Evolutionary conservation across 2,797 vertebrate species (phyloP).

Genomic region (Sebastes minor): DNA sequence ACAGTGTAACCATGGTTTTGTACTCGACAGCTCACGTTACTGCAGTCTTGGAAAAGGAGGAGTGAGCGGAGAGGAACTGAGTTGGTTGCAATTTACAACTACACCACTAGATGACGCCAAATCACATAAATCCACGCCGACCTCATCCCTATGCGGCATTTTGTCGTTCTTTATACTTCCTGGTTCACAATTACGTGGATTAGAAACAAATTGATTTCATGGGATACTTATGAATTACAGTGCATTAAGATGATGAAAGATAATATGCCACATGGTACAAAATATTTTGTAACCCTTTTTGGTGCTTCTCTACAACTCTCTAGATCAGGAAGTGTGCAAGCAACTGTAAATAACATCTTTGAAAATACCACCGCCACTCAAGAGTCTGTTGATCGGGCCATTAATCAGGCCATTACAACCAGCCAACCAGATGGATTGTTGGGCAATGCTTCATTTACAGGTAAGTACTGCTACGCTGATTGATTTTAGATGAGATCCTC

Average conservation of each 20-base stretch:
- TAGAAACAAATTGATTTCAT: too few species aligned
- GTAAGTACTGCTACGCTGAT: slow-evolving; percentile 40
- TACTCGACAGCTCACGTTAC: too few species aligned
- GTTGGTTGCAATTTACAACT: too few species aligned
- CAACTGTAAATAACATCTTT: slow-evolving; percentile 79
- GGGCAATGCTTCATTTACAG: background rate
- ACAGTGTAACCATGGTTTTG: too few species aligned
- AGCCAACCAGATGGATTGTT: slow-evolving; percentile 11
- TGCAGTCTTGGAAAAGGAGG: too few species aligned
- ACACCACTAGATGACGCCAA: too few species aligned
- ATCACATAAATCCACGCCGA: too few species aligned
- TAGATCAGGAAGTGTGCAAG: slow-evolving; percentile 79
- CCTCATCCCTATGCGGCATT: too few species aligned
- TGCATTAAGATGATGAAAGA: background rate
- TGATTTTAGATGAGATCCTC: background rate
- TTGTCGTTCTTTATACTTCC: too few species aligned
- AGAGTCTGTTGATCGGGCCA: background rate
- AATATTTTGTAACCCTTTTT: background rate
- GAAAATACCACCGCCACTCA: slow-evolving; percentile 36
- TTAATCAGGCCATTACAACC: background rate
- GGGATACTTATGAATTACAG: too few species aligned
- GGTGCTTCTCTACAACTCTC: background rate
- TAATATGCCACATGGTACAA: background rate
- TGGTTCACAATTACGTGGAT: too few species aligned
- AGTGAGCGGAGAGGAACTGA: too few species aligned